A percentile compares a stretch with the other conserved stretches of the same genome.
phyloP scores from a whole-genome alignment of 2,888 invertebrate species.

The Sturmia bella region DNA sequence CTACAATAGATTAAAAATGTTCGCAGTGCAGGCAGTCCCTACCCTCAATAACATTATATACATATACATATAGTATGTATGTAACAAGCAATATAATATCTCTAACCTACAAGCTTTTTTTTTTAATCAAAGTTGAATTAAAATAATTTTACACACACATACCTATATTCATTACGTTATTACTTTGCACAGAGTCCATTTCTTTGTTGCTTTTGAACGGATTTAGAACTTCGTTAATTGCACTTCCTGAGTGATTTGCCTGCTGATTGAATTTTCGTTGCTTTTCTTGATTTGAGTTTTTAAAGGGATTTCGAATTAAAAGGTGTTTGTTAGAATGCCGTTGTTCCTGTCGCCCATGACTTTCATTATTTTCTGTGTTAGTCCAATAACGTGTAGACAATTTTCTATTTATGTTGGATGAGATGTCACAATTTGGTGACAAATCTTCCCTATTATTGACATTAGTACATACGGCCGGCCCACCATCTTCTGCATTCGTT shows the following conservation, averaged over 20 bases:
- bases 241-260: neutral
- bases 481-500: conserved; percentile 46
- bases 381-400: conserved; percentile 73
- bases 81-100: too few relatives aligned
- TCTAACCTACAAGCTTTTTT: too few relatives aligned
- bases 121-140: neutral
- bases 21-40: too few relatives aligned
- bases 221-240: neutral
- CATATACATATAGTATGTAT: too few relatives aligned
- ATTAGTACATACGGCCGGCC: conserved; percentile 27
- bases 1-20: too few relatives aligned
- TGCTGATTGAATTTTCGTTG: neutral
- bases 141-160: neutral
- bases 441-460: conserved; percentile 51
- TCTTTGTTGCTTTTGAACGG: conserved; percentile 7
- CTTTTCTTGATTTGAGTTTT: conserved; percentile 20
- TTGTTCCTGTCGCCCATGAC: neutral
- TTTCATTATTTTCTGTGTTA: conserved; percentile 30
- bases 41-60: too few relatives aligned
- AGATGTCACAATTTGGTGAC: conserved; percentile 74
- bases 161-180: conserved; percentile 16
- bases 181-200: neutral
- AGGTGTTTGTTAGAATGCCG: conserved; percentile 2
- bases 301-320: conserved; percentile 51
- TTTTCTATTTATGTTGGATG: conserved; percentile 46